These are phyloP conservation scores for Tupaia chinensis DNA, from an alignment of 2,113 vertebrate genomes.

Conservation along the genomic window DNA sequence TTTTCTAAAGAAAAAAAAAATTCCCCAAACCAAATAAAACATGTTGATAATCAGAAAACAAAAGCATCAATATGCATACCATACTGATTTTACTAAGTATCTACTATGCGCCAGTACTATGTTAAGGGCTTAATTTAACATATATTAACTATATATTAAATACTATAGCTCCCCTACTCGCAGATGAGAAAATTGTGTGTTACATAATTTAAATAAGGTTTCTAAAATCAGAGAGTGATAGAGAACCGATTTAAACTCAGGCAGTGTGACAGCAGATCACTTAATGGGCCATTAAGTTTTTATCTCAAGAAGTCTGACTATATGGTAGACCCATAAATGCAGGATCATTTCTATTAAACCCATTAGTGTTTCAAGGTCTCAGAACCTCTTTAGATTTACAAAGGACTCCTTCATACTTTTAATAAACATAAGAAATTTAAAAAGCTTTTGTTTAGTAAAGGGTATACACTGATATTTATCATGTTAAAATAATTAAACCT, in stretches of 20 bases:
- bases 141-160: not conserved
- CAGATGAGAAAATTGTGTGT: not conserved
- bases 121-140: not conserved
- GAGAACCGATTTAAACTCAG: slow-evolving; percentile 12
- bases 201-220: slow-evolving; percentile 34
- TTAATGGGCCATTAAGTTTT: not conserved
- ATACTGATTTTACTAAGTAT: not conserved
- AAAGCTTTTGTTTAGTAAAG: not conserved
- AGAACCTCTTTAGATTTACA: not conserved
- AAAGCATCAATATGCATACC: not conserved
- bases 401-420: not conserved
- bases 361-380: not conserved
- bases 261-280: not conserved
- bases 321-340: not conserved
- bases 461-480: not conserved
- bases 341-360: not conserved
- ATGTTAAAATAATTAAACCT: slow-evolving; percentile 28
- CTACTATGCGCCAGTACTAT: not conserved
- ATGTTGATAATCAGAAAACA: not conserved
- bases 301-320: slow-evolving; percentile 26
- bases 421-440: not conserved
- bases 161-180: not conserved
- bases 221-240: not conserved
- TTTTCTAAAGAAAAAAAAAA: not conserved
- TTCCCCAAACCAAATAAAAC: not conserved